Base-by-base conservation (phyloP, 1,140 invertebrate species). In the Sinella curviseta region DNA sequence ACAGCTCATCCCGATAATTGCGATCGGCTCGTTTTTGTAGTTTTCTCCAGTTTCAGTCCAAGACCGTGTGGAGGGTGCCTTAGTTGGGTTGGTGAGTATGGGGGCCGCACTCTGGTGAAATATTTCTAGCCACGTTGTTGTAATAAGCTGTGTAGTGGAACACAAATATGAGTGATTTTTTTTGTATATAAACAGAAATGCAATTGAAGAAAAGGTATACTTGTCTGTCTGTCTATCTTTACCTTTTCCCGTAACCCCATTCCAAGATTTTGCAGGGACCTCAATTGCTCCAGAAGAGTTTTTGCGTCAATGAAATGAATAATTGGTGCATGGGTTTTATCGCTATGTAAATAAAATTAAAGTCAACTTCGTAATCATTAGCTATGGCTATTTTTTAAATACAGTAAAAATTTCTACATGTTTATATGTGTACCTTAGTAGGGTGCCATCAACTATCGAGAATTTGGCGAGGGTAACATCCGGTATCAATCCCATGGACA, bases 1-100 rank as follows among this genome's bases (percentile, higher is more conserved):
- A 30, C 74, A 75, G 16, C 14, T 26, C 74, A 75, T 75, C 3
- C 74, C 74, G 35, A 75, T 24, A 75, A 75, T 75, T 2, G 74
- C 74, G 12, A 75, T 48, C 16, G 34, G 24, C 31, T 70, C 65
- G 54, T 30, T 55, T 55, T 60, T 28, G 31, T 77, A 77, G 33
- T n/a, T 33, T 57, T 76, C 33, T 36, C 24, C 28, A n/a, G 70
- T 24, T 33, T 17, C 17, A 48, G 17, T 17, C 4, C n/a, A 60
- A 60, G n/a, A 60, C 8, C 55, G n/a, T 60, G 8, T 60, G 24
- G 12, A 60, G 24, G 14, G 12, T n/a, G 55, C 12, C 12, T 70
- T 31, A 4, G 24, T 24, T 30, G 14, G 12, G 8, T 70, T 8
- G 31, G 65, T 70, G 8, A 70, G 24, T 31, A 24, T 30, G 3